Percentiles rank a stretch among this genome's conserved stretches.
Evolutionary conservation across 1,140 invertebrate species (phyloP).

Genomic region (Brachionus rubens): DNA sequence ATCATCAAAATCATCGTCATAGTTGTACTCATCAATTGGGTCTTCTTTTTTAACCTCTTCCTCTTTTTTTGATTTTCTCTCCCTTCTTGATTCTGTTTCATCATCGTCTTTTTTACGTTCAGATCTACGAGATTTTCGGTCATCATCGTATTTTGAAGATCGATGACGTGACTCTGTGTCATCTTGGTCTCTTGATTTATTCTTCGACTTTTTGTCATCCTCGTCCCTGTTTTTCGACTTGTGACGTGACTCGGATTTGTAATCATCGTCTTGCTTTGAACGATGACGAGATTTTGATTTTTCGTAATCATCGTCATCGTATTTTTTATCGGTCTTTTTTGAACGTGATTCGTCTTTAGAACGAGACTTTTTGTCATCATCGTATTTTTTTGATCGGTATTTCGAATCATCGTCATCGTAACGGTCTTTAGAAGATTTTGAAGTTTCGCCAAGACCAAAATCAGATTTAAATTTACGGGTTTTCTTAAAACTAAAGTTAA

Average conservation of each 20-base stretch:
- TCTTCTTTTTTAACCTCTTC: background rate
- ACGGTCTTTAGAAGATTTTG: background rate
- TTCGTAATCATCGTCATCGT: too few relatives aligned
- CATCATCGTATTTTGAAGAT: background rate
- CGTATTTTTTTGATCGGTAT: background rate
- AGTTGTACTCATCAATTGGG: background rate
- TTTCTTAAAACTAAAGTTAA: background rate
- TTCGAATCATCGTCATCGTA: constrained; percentile 6
- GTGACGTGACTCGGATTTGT: too few relatives aligned
- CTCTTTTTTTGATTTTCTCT: background rate
- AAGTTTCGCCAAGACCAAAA: background rate
- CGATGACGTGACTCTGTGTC: background rate
- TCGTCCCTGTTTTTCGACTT: background rate
- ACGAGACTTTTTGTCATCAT: background rate
- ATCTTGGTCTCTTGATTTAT: background rate
- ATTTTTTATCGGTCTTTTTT: too few relatives aligned
- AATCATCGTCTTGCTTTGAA: background rate
- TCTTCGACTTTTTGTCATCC: background rate
- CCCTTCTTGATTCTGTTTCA: background rate
- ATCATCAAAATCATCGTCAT: constrained; percentile 36
- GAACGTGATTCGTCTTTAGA: too few relatives aligned
- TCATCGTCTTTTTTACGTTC: constrained; percentile 1
- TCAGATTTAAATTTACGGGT: constrained; percentile 25
- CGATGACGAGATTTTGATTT: too few relatives aligned
- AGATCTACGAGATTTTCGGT: background rate